Conservation (phyloP, 2,888 invertebrate species). For the Phanerotoma sp. region DNA sequence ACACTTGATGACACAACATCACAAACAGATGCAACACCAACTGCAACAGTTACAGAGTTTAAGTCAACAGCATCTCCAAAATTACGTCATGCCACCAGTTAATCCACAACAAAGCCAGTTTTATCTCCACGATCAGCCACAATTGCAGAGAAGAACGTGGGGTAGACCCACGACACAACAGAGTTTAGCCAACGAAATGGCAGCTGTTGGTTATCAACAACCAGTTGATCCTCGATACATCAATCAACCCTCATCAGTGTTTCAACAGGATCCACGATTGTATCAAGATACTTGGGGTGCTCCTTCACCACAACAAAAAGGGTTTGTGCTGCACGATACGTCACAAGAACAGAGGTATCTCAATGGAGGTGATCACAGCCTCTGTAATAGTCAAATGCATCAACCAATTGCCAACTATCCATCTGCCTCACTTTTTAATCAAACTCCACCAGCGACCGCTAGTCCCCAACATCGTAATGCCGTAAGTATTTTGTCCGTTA, state of each 20-base stretch:
- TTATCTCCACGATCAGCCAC: conserved; percentile 71
- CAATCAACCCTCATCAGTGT: conserved; percentile 45
- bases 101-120: conserved; percentile 65
- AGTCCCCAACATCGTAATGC: conserved; percentile 68
- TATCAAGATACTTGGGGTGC: conserved; percentile 54
- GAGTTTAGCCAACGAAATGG: conserved; percentile 53
- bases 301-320: conserved; percentile 59
- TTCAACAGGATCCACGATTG: conserved; percentile 51
- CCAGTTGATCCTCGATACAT: conserved; percentile 49
- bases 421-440: conserved; percentile 57
- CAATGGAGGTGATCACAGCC: conserved; percentile 67
- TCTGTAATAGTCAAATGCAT: conserved; percentile 61
- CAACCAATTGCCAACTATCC: conserved; percentile 59
- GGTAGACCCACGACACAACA: conserved; percentile 58
- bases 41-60: conserved; percentile 61
- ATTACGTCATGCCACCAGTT: conserved; percentile 46
- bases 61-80: conserved; percentile 49
- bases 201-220: conserved; percentile 51
- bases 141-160: conserved; percentile 60
- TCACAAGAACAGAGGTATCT: conserved; percentile 62
- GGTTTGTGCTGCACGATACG: conserved; percentile 67
- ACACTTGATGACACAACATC: conserved; percentile 45
- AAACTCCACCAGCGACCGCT: conserved; percentile 62
- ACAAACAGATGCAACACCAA: conserved; percentile 62
- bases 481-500: conserved; percentile 41